phyloP scores from a whole-genome alignment of 2,797 vertebrate genomes.

The Pseudochirops cupreus region DNA sequence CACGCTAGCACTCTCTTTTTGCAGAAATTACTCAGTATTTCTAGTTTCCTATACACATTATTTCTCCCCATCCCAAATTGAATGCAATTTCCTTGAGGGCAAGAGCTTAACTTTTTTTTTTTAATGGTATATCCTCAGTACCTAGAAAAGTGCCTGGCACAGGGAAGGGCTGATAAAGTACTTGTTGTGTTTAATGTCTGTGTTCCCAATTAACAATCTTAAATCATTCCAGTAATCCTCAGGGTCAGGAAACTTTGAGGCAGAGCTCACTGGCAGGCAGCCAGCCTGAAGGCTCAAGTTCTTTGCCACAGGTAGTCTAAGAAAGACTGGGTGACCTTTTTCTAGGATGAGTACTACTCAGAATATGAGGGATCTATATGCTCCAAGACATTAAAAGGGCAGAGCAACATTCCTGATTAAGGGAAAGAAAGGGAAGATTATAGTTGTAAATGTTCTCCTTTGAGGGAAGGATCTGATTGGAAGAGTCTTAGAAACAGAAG shows the following conservation, averaged over 20 bases:
- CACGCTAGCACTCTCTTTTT: not conserved
- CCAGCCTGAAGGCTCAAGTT: not conserved
- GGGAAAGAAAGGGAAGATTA: not conserved
- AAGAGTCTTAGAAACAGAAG: not conserved
- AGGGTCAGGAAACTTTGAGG: not conserved
- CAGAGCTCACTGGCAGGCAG: not conserved
- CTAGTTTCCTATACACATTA: not conserved
- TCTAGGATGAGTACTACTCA: not conserved
- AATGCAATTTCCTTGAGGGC: not conserved
- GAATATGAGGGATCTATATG: not conserved
- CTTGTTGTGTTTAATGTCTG: not conserved
- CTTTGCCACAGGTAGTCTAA: not conserved
- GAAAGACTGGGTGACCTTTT: not conserved
- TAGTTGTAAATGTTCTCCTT: not conserved
- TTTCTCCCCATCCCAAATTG: not conserved
- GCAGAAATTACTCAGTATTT: not conserved
- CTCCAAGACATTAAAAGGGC: not conserved
- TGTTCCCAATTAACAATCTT: constrained; percentile 9
- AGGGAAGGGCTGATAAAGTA: not conserved
- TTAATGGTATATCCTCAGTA: not conserved
- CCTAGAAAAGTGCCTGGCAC: not conserved
- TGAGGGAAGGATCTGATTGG: not conserved
- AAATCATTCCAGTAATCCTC: not conserved
- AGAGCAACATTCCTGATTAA: not conserved
- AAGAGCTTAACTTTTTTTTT: not conserved